phyloP scores from a whole-genome alignment of 2,888 invertebrate genomes.

The Tiliacea aurago region DNA sequence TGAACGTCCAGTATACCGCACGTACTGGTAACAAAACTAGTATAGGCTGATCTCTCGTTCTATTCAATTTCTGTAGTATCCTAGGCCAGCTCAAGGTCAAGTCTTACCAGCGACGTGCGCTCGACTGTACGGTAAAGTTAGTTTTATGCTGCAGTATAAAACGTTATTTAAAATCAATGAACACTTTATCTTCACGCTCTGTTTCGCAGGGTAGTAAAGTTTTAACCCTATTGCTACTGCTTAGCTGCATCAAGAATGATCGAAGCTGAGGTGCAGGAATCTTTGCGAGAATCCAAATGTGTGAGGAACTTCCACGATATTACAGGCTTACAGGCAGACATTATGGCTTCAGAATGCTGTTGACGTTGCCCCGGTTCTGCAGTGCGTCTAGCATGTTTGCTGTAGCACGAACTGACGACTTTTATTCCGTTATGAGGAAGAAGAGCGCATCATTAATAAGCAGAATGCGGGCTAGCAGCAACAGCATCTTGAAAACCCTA shows the following conservation, averaged over 20 bases:
- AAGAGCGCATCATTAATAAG: too few species aligned
- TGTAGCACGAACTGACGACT: too few species aligned
- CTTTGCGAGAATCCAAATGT: neutral
- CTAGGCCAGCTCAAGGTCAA: neutral
- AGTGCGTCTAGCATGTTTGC: too few species aligned
- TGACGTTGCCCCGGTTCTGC: too few species aligned
- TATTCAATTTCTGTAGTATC: neutral
- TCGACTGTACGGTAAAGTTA: constrained; percentile 20
- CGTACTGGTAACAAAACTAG: neutral
- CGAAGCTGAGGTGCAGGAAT: neutral
- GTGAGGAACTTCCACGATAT: too few species aligned
- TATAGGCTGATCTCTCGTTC: neutral
- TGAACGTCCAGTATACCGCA: constrained; percentile 8
- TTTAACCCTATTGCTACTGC: constrained; percentile 1
- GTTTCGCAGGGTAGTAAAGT: constrained; percentile 25
- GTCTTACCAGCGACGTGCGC: neutral
- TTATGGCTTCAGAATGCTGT: too few species aligned
- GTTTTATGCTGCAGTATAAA: constrained; percentile 28
- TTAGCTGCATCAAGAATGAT: constrained; percentile 1
- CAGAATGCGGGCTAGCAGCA: too few species aligned
- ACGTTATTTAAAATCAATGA: constrained; percentile 50
- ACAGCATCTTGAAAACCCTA: too few species aligned
- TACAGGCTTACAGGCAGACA: too few species aligned
- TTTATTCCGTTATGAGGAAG: too few species aligned
- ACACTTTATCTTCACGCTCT: constrained; percentile 42